Evolutionary conservation across 2,888 invertebrate species (phyloP), one percentile per base, ranked within the genome.

Genomic region (Ichneumoninae sp.): DNA sequence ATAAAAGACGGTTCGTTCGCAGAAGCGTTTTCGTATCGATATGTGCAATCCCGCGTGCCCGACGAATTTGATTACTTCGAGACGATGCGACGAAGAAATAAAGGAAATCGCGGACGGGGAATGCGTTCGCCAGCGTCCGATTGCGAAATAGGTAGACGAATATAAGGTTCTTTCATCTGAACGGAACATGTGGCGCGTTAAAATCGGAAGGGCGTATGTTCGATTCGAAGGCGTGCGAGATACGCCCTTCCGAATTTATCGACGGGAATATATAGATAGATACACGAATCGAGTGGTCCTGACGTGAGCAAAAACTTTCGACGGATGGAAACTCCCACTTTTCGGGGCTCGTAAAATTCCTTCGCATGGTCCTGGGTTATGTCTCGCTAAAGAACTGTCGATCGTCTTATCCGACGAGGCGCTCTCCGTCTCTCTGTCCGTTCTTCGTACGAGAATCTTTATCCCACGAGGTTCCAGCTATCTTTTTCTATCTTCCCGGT

Each of bases 21-120:
- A 54, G 33, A 76, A 77, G 40, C 66, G 62, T 81, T 84, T 69
- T 81, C 81, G 81, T 74, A 71, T 81, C 84, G 84, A 78, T 74
- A 52, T 69, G 69, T 54, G 69, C 57, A 60, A 52, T 78, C 33
- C 68, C 78, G 57, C 30, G 74, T 30, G 57, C 78, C 68, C 80
- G 65, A 69, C 81, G 74, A 74, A 75, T 84, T 84, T 69, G 84
- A 84, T 84, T 81, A 81, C 81, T 70, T 54, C 52, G 68, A 81
- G 68, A 74, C 81, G 79, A 57, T 57, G 57, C 57, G 57, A 57
- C 57, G 13, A 62, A 69, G 68, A 76, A 66, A 70, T 76, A 72
- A 74, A 74, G 47, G 74, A 74, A 74, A 62, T 44, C 74, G 47
- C 22, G 57, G 22, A 57, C 57, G 57, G 26, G 26, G 60, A 62